phyloP scores from a whole-genome alignment of 2,888 invertebrate genomes.

The Agrochola litura region DNA sequence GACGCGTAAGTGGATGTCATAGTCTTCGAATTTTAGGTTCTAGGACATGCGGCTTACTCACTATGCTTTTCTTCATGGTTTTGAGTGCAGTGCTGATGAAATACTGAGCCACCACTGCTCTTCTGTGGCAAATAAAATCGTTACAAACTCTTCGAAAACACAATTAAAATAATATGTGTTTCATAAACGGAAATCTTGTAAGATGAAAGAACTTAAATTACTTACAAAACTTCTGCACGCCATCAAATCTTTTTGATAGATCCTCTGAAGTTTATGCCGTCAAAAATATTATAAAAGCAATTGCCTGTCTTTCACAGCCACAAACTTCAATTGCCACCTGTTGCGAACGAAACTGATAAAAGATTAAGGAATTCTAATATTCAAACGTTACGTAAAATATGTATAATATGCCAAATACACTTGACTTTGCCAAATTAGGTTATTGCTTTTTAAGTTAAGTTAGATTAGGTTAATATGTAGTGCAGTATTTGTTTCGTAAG shows the following conservation, averaged over 20 bases:
- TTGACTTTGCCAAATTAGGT: not conserved
- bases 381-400: not conserved
- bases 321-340: conserved; percentile 53
- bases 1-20: too few relatives aligned
- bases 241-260: conserved; percentile 30
- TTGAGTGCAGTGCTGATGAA: too few relatives aligned
- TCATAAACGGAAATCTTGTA: not conserved
- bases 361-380: conserved; percentile 13
- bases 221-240: conserved; percentile 13
- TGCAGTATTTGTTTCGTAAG: not conserved
- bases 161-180: not conserved
- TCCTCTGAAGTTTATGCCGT: conserved; percentile 27
- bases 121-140: too few relatives aligned
- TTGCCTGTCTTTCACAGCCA: conserved; percentile 49
- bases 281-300: conserved; percentile 45
- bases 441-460: not conserved
- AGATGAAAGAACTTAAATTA: conserved; percentile 16
- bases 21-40: too few relatives aligned
- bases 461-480: not conserved
- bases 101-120: too few relatives aligned
- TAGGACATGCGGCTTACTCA: too few relatives aligned
- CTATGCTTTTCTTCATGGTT: too few relatives aligned
- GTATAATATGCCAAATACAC: not conserved
- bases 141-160: too few relatives aligned
- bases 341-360: conserved; percentile 37